Evolutionary conservation across 2,113 vertebrate species (phyloP).

Genomic region (Campylomormyrus numenius): DNA sequence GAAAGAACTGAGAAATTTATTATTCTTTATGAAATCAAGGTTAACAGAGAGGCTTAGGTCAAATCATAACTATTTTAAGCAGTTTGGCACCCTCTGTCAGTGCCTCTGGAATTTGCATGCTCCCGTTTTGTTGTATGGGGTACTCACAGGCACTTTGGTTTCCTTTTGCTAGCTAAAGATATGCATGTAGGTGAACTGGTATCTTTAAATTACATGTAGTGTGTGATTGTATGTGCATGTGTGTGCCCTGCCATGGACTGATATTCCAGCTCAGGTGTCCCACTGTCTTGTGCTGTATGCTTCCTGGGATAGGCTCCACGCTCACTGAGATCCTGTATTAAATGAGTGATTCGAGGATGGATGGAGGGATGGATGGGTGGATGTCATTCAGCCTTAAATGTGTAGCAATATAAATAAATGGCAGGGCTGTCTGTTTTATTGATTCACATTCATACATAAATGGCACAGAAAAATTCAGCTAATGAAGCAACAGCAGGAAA

Average conservation of each 20-base stretch:
- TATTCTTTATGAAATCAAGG: background rate
- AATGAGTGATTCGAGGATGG: background rate
- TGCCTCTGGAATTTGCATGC: background rate
- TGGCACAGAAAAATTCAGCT: background rate
- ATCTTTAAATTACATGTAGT: background rate
- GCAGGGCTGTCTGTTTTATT: background rate
- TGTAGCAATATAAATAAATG: background rate
- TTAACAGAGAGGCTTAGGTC: background rate
- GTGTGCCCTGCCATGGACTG: background rate
- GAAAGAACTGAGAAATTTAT: background rate
- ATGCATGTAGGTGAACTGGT: background rate
- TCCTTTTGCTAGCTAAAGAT: background rate
- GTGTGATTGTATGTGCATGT: background rate
- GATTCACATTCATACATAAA: background rate
- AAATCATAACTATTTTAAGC: background rate
- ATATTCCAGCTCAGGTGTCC: background rate
- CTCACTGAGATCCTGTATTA: background rate
- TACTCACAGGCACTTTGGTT: background rate
- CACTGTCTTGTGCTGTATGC: background rate
- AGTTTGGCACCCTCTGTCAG: background rate
- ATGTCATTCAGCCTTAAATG: background rate
- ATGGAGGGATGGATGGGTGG: background rate
- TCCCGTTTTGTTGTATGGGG: background rate
- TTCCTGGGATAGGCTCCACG: background rate
- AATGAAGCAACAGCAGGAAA: background rate